Base-by-base conservation (phyloP, 92 coral and sea anemone species). In the Umimayanthus chanpuru region DNA sequence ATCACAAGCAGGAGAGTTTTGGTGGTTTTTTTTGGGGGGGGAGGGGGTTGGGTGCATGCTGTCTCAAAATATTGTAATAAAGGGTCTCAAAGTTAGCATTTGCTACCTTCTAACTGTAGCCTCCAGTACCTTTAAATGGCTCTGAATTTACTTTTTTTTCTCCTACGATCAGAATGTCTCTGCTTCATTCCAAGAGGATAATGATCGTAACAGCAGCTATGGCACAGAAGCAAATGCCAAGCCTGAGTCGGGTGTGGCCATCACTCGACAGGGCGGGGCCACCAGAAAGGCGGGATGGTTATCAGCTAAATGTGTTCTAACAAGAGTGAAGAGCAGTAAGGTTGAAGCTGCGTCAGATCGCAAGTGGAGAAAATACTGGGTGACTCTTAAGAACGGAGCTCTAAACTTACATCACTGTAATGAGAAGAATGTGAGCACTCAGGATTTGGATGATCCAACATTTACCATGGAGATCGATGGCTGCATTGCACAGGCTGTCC, bases 311-410 rank as follows among this genome's bases (percentile, higher is more conserved):
- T 98, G 94, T 72, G 96, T 97, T 40, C 92, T 97, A 14, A 91
- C 91, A 10, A 88, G 99, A 89, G 94, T 95, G 25, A 96, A 94
- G 84, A 90, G 92, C 72, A 91, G 89, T 68, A 93, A 96, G 71
- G 89, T 95, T 23, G 99, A 97, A 36, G 92, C 90, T 56, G 96
- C 97, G 0, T 94, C 98, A 30, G 96, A 90, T 81, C 85, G 97
- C 77, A 97, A 97, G 81, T 97, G 99, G 99, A 96, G 94, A 53
- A 97, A 96, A 80, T 95, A 92, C 88, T 97, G 99, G 99, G 98
- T 97, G 88, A 92, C 96, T 20, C 89, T 97, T 81, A 93, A 89
- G 73, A 94, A 88, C 68, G 94, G 94, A 26, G 94, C 96, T 3
- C 86, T 97, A 86, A 97, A 97, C 77, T 94, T 97, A 64, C 93